phyloP scores from a whole-genome alignment of 1,140 invertebrate genomes.

The Lethrus apterus region DNA sequence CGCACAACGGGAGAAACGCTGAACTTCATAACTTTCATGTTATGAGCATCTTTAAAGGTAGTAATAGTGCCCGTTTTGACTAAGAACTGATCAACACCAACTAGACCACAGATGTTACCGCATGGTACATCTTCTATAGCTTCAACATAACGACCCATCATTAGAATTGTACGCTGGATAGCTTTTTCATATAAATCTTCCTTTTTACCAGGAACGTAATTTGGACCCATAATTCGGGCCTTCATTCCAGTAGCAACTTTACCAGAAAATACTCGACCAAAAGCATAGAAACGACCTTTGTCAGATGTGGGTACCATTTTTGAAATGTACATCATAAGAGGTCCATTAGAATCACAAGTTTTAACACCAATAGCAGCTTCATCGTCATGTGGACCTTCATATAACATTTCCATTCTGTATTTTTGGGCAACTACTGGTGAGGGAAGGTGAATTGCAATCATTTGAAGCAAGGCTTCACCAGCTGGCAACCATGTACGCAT shows the following conservation, averaged over 20 bases:
- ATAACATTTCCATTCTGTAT: slow-evolving; percentile 99
- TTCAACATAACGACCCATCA: slow-evolving; percentile 99
- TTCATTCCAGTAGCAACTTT: slow-evolving; percentile 92
- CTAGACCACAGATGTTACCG: slow-evolving; percentile 99
- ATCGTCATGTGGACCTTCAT: slow-evolving; percentile 96
- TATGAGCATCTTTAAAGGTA: slow-evolving; percentile 98
- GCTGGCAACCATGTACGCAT: slow-evolving; percentile 99
- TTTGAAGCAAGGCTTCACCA: slow-evolving; percentile 98
- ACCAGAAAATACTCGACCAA: slow-evolving; percentile 99
- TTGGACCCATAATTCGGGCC: slow-evolving; percentile 97
- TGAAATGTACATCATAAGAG: slow-evolving; percentile 99
- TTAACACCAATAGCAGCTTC: slow-evolving; percentile 84
- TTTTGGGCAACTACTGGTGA: slow-evolving; percentile 98
- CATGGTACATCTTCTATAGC: slow-evolving; percentile 99
- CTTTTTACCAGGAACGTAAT: slow-evolving; percentile 96
- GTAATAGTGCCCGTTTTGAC: slow-evolving; percentile 99
- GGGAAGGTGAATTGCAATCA: slow-evolving; percentile 99
- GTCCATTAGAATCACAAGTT: slow-evolving; percentile 92
- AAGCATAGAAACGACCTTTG: slow-evolving; percentile 99
- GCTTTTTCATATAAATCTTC: slow-evolving; percentile 99
- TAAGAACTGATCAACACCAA: slow-evolving; percentile 99
- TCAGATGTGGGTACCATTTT: slow-evolving; percentile 99
- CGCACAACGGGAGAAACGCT: slow-evolving; percentile 98
- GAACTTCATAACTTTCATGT: slow-evolving; percentile 99
- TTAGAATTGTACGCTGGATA: slow-evolving; percentile 98